These are phyloP conservation scores for Aplochiton taeniatus DNA, from an alignment of 2,797 vertebrate genomes.

Conservation along the genomic window DNA sequence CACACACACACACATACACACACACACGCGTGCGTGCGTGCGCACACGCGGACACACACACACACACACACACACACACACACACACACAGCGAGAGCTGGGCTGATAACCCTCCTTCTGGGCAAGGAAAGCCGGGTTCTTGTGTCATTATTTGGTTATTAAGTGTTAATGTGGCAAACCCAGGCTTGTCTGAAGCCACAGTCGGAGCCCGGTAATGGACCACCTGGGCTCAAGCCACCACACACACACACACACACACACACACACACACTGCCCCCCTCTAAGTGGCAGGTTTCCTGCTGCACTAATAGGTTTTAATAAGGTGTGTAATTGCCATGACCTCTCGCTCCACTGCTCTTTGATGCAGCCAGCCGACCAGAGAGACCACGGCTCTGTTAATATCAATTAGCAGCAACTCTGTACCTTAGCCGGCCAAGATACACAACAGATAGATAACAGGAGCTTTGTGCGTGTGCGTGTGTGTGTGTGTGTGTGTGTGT, in stretches of 20 bases:
- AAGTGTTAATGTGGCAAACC: constrained; percentile 20
- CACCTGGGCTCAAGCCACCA: constrained; percentile 22
- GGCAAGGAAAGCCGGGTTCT: constrained; percentile 1
- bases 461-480: neutral
- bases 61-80: constrained; percentile 1
- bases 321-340: constrained; percentile 45
- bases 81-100: neutral
- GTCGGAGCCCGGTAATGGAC: constrained; percentile 14
- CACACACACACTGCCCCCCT: constrained; percentile 9
- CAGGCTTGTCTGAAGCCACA: constrained; percentile 8
- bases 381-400: constrained; percentile 43
- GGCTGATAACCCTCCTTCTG: neutral
- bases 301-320: constrained; percentile 50
- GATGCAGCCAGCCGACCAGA: constrained; percentile 33
- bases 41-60: neutral
- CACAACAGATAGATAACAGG: constrained; percentile 1
- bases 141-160: constrained; percentile 16
- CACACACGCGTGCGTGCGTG: neutral
- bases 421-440: constrained; percentile 10
- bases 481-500: constrained; percentile 4
- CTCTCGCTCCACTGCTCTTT: constrained; percentile 37
- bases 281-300: constrained; percentile 20
- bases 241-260: constrained; percentile 18
- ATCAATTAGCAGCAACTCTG: constrained; percentile 42
- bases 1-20: constrained; percentile 1